phyloP scores from a whole-genome alignment of 1,140 invertebrate species.

The Eriocheir sinensis region DNA sequence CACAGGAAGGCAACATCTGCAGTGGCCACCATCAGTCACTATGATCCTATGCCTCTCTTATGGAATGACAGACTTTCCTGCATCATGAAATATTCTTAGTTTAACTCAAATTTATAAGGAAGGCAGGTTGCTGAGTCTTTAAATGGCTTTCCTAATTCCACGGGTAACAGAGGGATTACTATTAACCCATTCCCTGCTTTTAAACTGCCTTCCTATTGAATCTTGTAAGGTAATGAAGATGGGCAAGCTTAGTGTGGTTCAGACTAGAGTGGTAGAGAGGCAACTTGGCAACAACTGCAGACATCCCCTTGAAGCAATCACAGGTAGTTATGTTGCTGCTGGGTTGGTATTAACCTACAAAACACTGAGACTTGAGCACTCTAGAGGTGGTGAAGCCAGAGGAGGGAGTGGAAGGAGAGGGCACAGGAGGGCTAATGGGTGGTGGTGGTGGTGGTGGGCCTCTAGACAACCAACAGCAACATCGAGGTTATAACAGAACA shows the following conservation, averaged over 20 bases:
- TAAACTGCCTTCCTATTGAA: no score
- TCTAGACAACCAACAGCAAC: slow-evolving; percentile 46
- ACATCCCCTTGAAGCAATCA: slow-evolving; percentile 63
- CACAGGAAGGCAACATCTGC: neutral
- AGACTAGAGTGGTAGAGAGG: neutral
- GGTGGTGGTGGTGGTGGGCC: neutral
- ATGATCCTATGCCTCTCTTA: no score
- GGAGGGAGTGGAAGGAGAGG: neutral
- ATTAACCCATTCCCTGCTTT: no score
- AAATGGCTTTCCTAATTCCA: no score
- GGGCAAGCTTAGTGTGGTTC: neutral
- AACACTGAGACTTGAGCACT: slow-evolving; percentile 68
- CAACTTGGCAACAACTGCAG: slow-evolving; percentile 28
- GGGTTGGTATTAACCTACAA: slow-evolving; percentile 46
- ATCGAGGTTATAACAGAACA: slow-evolving; percentile 11
- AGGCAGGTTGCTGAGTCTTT: no score
- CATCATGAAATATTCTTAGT: no score
- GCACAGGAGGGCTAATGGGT: neutral
- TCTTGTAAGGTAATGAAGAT: neutral
- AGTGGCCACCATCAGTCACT: neutral
- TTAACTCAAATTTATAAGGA: no score
- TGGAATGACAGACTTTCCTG: no score
- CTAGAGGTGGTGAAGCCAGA: slow-evolving; percentile 46
- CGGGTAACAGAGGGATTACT: no score
- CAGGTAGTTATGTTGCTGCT: slow-evolving; percentile 68